Percentiles rank a stretch among this genome's conserved stretches.
These are phyloP conservation scores for Dolomedes plantarius DNA, from an alignment of 2,888 invertebrate genomes.

Conservation along the genomic window DNA sequence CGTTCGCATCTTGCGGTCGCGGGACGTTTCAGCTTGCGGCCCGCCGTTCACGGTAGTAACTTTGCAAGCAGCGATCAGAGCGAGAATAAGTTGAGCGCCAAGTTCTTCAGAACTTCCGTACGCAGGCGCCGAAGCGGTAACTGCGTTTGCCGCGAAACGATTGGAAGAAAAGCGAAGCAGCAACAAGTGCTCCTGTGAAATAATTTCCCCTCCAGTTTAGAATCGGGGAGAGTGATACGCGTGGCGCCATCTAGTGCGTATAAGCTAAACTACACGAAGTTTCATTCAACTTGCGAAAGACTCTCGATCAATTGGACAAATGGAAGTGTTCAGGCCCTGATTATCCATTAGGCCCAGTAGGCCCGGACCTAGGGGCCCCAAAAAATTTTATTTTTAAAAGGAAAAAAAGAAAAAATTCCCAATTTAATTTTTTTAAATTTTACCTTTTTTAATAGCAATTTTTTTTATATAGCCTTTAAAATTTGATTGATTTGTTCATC, in stretches of 20 bases:
- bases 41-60: neutral
- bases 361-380: no score
- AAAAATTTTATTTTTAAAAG: no score
- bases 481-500: no score
- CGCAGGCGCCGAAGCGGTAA: conserved; percentile 60
- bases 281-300: no score
- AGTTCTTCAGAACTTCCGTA: conserved; percentile 3
- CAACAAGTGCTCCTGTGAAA: conserved; percentile 54
- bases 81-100: conserved; percentile 17
- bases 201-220: neutral
- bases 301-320: no score
- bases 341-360: no score
- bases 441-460: no score
- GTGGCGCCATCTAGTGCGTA: conserved; percentile 53
- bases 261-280: no score
- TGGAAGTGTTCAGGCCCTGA: no score
- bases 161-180: conserved; percentile 8
- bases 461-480: no score
- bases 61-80: neutral
- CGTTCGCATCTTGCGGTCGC: neutral
- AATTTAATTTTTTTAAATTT: no score
- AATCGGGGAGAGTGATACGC: neutral
- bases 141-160: conserved; percentile 26
- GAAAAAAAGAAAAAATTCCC: no score
- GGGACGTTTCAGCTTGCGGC: neutral